Evolutionary conservation across 2,113 vertebrate species (phyloP).

Genomic region (Crypturellus undulatus): DNA sequence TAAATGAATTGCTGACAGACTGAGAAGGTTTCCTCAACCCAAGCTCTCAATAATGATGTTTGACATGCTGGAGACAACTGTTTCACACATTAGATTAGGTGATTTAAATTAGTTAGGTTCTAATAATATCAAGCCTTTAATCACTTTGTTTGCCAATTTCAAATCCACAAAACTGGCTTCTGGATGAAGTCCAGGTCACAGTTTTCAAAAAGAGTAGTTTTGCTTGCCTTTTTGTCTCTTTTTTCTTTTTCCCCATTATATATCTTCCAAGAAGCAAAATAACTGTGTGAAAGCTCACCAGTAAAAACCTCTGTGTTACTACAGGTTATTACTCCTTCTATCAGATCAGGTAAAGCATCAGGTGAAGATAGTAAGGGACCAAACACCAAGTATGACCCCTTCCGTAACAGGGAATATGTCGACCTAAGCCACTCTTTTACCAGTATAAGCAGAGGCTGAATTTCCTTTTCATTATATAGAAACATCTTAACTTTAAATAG

Average conservation of each 20-base stretch:
- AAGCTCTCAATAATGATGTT: background rate
- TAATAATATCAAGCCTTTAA: background rate
- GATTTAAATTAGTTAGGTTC: background rate
- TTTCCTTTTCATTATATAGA: background rate
- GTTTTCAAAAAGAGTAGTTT: background rate
- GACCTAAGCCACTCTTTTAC: background rate
- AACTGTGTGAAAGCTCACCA: background rate
- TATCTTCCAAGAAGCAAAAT: background rate
- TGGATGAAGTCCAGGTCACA: background rate
- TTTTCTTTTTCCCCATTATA: background rate
- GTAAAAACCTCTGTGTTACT: background rate
- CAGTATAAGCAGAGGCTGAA: background rate
- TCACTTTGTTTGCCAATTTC: background rate
- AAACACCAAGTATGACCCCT: background rate
- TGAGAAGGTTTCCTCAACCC: background rate
- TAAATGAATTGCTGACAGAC: background rate
- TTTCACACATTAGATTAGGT: background rate
- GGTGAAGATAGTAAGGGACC: background rate
- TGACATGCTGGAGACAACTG: background rate
- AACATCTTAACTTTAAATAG: background rate
- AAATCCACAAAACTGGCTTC: background rate
- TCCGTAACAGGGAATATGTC: background rate
- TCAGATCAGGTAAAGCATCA: background rate
- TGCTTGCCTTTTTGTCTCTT: too few relatives aligned
- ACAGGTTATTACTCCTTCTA: background rate